Base-by-base conservation (phyloP, 2,113 vertebrate species). In the Poecilia latipinna region DNA sequence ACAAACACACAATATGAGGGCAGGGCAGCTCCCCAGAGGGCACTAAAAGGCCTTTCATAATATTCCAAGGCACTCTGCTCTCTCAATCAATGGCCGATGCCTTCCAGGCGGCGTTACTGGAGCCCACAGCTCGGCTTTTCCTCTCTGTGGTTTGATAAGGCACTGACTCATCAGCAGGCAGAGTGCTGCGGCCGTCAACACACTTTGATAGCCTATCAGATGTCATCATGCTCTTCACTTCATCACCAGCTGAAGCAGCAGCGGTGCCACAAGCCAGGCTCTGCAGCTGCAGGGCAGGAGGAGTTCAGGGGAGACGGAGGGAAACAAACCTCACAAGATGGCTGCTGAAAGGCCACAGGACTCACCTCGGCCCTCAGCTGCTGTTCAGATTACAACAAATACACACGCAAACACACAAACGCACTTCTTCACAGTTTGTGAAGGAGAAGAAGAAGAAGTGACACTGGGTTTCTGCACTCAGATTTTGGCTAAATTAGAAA, bases 11-110 rank as follows among this genome's bases (percentile, higher is more conserved):
- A 63, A 8, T 37, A 73, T 84, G 73, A 82, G 85, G 77, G 42
- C 78, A 85, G 71, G 57, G 60, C 66, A 61, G 48, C 29, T 84
- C 90, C 84, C 89, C 72, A 48, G 75, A 86, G 86, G 66, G 42
- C 77, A 81, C 75, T 86, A 86, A 85, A 85, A 82, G 80, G 83
- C 72, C 84, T 86, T 86, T 87, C 77, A 91, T 72, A 80, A 72
- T 72, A 77, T 77, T 87, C 64, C 79, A 61, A 88, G 80, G 72
- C 89, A 83, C 88, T 88, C 76, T 85, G 65, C 73, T 64, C 66
- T 48, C 60, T 74, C 75, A 73, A 87, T 90, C 87, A 80, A 87
- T 87, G 86, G 51, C 51, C 5, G 8, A 6, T 57, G 51, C 70
- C 68, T 70, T 74, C 44, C 69, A 75, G 78, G 70, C 85, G 62